Evolutionary conservation across 2,113 vertebrate genomes (phyloP), one percentile per base, ranked within the genome.

Genomic region (Lontra canadensis): DNA sequence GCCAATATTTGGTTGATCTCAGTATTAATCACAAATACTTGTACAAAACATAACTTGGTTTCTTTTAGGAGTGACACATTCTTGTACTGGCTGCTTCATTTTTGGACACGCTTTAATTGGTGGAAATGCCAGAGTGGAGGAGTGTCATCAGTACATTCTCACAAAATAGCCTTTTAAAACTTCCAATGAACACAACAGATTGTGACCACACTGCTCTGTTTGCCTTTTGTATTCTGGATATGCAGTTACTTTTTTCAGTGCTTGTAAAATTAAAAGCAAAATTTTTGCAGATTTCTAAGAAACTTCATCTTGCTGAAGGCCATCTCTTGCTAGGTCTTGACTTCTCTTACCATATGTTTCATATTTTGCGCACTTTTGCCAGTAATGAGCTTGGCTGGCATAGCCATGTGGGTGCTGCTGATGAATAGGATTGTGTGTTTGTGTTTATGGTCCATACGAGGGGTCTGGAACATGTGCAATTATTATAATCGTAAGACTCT

Each of bases 251-350:
- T 93, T 76, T 90, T 74, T 61, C 42, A 83, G 81, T 63, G 29
- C 20, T 92, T 95, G 39, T 85, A 96, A 97, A 97, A 94, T 95
- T 92, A 88, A 92, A 93, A 96, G 52, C 26, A 89, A 89, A 65
- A 13, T 88, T 96, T 95, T 90, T 78, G 20, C 69, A 80, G 42
- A 86, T 95, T 95, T 93, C 21, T 67, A 52, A 90, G 79, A 90
- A 88, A 94, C 78, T 20, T 88, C 26, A 42, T 98, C 90, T 95
- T 89, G n/a, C 71, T 73, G 47, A 88, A 88, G 71, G 81, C 15
- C 73, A 96, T 13, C 26, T 34, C 69, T 69, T 93, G 59, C 55
- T 42, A 67, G 79, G 73, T 93, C 83, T 97, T 95, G 65, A 81
- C 57, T 96, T 95, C 78, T 88, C 14, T 39, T 94, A 14, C 13